phyloP scores from a whole-genome alignment of 2,888 invertebrate genomes.

The Lycia hirtaria region DNA sequence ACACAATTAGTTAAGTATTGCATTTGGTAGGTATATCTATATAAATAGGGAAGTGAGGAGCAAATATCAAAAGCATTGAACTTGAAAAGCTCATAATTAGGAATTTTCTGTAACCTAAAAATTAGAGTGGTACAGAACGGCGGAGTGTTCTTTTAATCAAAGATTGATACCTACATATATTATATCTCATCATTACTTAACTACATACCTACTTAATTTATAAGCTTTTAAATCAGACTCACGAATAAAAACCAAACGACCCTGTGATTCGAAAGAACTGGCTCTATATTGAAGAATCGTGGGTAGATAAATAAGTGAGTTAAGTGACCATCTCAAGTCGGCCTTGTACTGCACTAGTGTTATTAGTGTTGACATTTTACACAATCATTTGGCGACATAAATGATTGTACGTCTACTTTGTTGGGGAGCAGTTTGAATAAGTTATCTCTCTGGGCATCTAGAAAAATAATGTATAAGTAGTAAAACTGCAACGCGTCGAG shows the following conservation, averaged over 20 bases:
- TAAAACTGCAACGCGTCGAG: no score
- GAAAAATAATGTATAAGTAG: no score
- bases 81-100: no score
- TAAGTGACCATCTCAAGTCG: conserved; percentile 28
- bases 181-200: background rate
- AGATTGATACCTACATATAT: background rate
- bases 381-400: conserved; percentile 15
- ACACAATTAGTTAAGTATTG: no score
- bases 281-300: conserved; percentile 8
- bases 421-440: no score
- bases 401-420: conserved; percentile 4
- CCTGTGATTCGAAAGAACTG: conserved; percentile 23
- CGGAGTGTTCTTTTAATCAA: no score
- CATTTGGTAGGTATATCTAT: no score
- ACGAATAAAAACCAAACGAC: conserved; percentile 15
- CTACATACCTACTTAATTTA: background rate
- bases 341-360: conserved; percentile 29
- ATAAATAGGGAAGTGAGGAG: no score
- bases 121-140: no score
- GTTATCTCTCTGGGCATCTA: no score
- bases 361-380: conserved; percentile 25
- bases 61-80: no score
- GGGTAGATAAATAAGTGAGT: conserved; percentile 20
- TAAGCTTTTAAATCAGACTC: background rate
- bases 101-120: no score